Percentiles rank a stretch among this genome's conserved stretches.
Evolutionary conservation across 1,140 invertebrate genomes (phyloP).

Genomic region (Leptopilina clavipes): DNA sequence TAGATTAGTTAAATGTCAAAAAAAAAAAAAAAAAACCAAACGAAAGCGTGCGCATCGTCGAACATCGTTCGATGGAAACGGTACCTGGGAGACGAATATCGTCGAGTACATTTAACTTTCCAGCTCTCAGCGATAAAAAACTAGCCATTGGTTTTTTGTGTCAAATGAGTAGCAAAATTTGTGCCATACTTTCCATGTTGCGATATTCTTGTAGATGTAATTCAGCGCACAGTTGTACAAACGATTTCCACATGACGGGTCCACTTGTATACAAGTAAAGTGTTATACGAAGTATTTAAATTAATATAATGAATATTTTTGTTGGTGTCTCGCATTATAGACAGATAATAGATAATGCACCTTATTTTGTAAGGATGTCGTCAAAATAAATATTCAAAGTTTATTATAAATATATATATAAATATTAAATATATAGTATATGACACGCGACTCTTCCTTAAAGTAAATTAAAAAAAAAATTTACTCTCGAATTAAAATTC

Average conservation of each 20-base stretch:
- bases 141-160: not conserved
- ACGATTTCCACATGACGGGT: conserved; percentile 29
- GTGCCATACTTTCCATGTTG: conserved; percentile 32
- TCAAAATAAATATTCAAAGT: conserved; percentile 59
- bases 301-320: conserved; percentile 63
- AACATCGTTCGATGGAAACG: conserved; percentile 34
- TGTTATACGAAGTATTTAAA: conserved; percentile 48
- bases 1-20: conserved; percentile 32
- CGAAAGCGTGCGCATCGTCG: conserved; percentile 37
- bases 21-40: conserved; percentile 33
- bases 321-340: conserved; percentile 60
- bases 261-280: conserved; percentile 42
- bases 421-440: not conserved
- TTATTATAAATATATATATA: too few species aligned
- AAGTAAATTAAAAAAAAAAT: conserved; percentile 17
- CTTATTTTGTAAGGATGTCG: conserved; percentile 67
- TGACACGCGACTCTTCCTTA: not conserved
- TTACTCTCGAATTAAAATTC: conserved; percentile 15
- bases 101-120: conserved; percentile 28
- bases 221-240: conserved; percentile 30
- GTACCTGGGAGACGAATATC: conserved; percentile 24
- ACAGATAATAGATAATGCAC: conserved; percentile 58
- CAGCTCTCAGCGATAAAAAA: conserved; percentile 5
- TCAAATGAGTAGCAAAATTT: conserved; percentile 25
- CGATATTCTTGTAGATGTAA: conserved; percentile 33